Evolutionary conservation across 2,113 vertebrate genomes (phyloP).

Genomic region (Antennarius striatus): DNA sequence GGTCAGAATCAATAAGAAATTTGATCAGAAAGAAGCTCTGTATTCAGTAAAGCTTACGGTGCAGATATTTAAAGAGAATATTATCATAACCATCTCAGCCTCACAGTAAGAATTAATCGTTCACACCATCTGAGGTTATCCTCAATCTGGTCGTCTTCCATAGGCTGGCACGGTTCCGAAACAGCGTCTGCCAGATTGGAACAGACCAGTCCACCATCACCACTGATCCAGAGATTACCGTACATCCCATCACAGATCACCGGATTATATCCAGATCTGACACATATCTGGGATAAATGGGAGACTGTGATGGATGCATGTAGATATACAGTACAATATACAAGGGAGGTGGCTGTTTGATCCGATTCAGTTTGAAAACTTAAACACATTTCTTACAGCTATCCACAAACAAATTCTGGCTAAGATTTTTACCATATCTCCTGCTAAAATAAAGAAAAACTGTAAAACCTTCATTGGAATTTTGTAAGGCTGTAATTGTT

Average conservation of each 20-base stretch:
- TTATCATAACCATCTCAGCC: no score
- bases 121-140: not conserved
- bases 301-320: not conserved
- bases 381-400: no score
- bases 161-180: not conserved
- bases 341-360: no score
- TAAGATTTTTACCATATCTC: no score
- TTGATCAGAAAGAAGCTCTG: no score
- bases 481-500: not conserved
- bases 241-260: conserved; percentile 22
- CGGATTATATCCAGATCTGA: conserved; percentile 32
- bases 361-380: no score
- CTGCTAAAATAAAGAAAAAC: no score
- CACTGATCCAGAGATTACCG: conserved; percentile 35
- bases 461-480: not conserved
- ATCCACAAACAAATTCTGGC: no score
- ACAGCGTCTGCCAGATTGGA: conserved; percentile 48
- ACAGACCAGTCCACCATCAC: not conserved
- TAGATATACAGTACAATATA: not conserved
- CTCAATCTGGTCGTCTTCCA: conserved; percentile 6
- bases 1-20: no score
- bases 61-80: no score
- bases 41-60: no score
- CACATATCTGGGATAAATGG: conserved; percentile 1
- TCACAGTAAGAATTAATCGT: not conserved